Conservation (phyloP, 2,888 invertebrate species). For the Trichopoda pennipes region DNA sequence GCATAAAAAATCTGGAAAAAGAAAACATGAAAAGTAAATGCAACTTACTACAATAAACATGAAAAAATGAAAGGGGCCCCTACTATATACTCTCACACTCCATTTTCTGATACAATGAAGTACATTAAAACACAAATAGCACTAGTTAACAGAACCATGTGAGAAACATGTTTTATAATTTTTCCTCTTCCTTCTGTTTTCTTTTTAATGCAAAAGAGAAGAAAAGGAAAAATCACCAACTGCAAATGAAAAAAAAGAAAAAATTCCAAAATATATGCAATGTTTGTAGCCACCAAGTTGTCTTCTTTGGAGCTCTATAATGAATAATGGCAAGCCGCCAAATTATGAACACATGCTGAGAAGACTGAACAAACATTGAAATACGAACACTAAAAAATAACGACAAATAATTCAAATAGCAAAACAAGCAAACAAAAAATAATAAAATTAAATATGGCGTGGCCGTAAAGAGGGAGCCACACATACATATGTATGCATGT, state of each 20-base stretch:
- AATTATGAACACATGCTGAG: constrained; percentile 76
- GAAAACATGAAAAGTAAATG: constrained; percentile 48
- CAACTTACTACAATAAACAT: constrained; percentile 42
- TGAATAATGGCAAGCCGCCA: constrained; percentile 77
- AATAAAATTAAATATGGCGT: constrained; percentile 51
- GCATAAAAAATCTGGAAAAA: constrained; percentile 20
- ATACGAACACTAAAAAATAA: constrained; percentile 37
- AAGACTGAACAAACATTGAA: constrained; percentile 54
- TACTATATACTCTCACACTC: constrained; percentile 36
- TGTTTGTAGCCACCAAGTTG: constrained; percentile 58
- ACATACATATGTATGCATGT: constrained; percentile 15
- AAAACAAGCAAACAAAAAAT: constrained; percentile 43
- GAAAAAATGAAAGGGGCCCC: constrained; percentile 24
- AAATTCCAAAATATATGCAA: constrained; percentile 31
- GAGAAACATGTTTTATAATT: constrained; percentile 42
- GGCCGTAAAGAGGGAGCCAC: constrained; percentile 42
- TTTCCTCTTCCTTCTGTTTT: background rate
- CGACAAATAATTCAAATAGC: constrained; percentile 51
- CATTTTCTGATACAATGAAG: constrained; percentile 1
- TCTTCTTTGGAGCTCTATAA: constrained; percentile 63
- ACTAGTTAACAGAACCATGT: constrained; percentile 30
- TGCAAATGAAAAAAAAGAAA: constrained; percentile 40
- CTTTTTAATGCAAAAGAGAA: constrained; percentile 46
- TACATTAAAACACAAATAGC: background rate
- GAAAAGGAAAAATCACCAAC: constrained; percentile 18